Evolutionary conservation across 2,113 vertebrate genomes (phyloP), one percentile per base, ranked within the genome.

Genomic region (Salvelinus fontinalis): DNA sequence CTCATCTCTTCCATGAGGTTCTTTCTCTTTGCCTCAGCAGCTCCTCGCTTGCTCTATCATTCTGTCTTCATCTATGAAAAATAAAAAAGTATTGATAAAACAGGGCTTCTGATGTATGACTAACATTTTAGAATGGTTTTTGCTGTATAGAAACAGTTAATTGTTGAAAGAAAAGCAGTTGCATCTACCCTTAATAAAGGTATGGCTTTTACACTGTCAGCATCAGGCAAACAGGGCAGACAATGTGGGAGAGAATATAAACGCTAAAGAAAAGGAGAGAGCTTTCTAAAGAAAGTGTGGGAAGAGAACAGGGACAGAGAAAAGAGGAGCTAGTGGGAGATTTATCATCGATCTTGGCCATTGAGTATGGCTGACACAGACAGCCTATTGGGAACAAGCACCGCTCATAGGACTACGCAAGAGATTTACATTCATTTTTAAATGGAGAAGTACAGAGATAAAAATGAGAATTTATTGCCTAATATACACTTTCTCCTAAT

Each of bases 11-110:
- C 64, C 11, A 3, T 48, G n/a, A 24, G 29, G 13, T 34, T 70
- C 64, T 77, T 22, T 9, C 29, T 79, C 39, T 48, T 67, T 62
- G 9, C 70, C 65, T 67, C 27, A 71, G 39, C 20, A n/a, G 29
- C 34, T 57, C 48, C 66, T 66, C 12, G 7, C 59, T 67, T 14
- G 18, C 12, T 49, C 51, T n/a, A 11, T 11, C 39, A 11, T 34
- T 74, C 59, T 62, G n/a, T 20, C 51, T n/a, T 73, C 64, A 48
- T 67, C 72, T 74, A 75, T 75, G 67, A 72, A 54, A 29, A 18
- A 29, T 29, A 18, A 72, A 29, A 5, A 13, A 22, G 9, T 68
- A 62, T 62, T 62, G 3, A 9, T 22, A 24, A 62, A 22, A 62
- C 20, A 62, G 16, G n/a, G 13, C n/a, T 62, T 22, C 11, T 24